Conservation (phyloP, 2,797 vertebrate genomes). For the Microctenopoma lineatum region DNA sequence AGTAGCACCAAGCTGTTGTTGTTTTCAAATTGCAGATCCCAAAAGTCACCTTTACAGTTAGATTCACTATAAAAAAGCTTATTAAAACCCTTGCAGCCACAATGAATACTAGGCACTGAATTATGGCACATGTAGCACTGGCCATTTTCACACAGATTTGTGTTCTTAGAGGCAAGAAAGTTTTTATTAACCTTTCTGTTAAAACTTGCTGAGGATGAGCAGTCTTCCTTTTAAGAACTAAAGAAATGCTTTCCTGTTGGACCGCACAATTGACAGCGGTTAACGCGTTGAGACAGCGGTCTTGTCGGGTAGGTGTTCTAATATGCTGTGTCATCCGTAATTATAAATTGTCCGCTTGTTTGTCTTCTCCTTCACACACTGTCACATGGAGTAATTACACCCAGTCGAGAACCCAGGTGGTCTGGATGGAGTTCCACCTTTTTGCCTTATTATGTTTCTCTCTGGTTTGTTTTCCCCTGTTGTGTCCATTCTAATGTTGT, state of each 20-base stretch:
- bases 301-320: constrained; percentile 15
- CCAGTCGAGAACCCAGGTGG: constrained; percentile 48
- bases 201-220: constrained; percentile 12
- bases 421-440: constrained; percentile 46
- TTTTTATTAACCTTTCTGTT: constrained; percentile 31
- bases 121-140: constrained; percentile 13
- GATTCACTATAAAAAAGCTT: constrained; percentile 15
- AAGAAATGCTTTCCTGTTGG: neutral
- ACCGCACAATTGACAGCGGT: neutral
- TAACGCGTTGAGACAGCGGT: constrained; percentile 8
- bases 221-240: constrained; percentile 8
- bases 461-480: constrained; percentile 36
- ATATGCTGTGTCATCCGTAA: constrained; percentile 12
- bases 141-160: constrained; percentile 5
- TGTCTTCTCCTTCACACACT: constrained; percentile 31
- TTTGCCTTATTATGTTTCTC: constrained; percentile 45
- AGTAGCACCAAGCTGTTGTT: neutral
- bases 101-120: constrained; percentile 23
- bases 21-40: constrained; percentile 19
- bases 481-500: constrained; percentile 28
- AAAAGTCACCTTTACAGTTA: constrained; percentile 27
- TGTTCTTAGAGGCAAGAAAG: neutral
- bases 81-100: constrained; percentile 24
- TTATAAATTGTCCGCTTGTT: constrained; percentile 29
- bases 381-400: constrained; percentile 38